Base-by-base conservation (phyloP, 1,140 invertebrate species). In the Palaemon carinicauda region DNA sequence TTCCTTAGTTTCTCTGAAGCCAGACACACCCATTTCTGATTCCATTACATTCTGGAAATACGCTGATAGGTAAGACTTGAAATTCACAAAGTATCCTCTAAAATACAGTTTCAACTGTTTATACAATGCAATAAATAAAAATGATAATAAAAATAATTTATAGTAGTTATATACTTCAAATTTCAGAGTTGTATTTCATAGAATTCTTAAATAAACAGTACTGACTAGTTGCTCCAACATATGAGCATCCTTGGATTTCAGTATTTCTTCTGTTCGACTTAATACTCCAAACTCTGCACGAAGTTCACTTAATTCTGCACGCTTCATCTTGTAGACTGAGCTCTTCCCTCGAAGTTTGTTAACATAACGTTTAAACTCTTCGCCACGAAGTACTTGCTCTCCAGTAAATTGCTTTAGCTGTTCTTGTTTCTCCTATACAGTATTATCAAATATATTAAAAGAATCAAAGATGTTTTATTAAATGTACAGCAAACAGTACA, bases 311-410 rank as follows among this genome's bases (percentile, higher is more conserved):
- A 96, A 91, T 91, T 96, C 94, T 10, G 95, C 93, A 90, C 94
- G 92, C 90, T 95, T 95, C 89, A 95, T 93, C 91, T 97, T 97
- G 90, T 97, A 97, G 0, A 95, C 92, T 4, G 94, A 94, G 90
- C 95, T 96, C 90, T 96, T 96, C 54, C 94, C 94, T 77, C 96
- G 93, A 29, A 97, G 91, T 89, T 95, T 94, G 90, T 94, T 95
- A 0, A 97, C 95, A 91, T 96, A 97, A 86, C 94, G 93, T 91
- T 97, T 96, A 89, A 97, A 94, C 91, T 97, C 96, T 80, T 97
- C 96, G 27, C 95, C 96, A 90, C 94, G 94, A 0, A 96, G 92
- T 19, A 95, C 92, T 31, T 94, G 92, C 7, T 93, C 93, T 14
- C 94, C 93, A 1, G 92, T 92, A 73, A 93, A 91, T 53, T 92